These are phyloP conservation scores for Meloidogyne exigua DNA, from an alignment of 1,140 invertebrate species.

Conservation along the genomic window DNA sequence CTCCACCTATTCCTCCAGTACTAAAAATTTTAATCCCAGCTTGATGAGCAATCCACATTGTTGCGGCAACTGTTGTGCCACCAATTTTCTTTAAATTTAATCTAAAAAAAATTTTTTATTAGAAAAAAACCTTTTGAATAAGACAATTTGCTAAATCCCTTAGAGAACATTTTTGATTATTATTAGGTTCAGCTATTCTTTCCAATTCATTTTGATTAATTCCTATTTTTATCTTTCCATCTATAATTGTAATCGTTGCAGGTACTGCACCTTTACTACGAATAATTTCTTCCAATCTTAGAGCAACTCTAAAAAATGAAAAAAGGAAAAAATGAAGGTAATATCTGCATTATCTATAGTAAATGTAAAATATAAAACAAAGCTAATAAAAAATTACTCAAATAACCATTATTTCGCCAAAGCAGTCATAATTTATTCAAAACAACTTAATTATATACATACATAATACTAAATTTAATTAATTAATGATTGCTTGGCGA, in stretches of 20 bases:
- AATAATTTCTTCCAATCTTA: slow-evolving; percentile 78
- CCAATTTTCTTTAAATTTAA: slow-evolving; percentile 74
- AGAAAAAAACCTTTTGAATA: slow-evolving; percentile 42
- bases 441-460: too few relatives aligned
- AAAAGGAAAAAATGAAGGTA: too few relatives aligned
- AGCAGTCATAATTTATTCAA: too few relatives aligned
- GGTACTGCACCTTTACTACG: slow-evolving; percentile 77
- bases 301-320: slow-evolving; percentile 71
- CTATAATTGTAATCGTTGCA: slow-evolving; percentile 84
- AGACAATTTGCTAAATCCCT: slow-evolving; percentile 80
- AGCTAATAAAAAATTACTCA: too few relatives aligned
- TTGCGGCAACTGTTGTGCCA: slow-evolving; percentile 92
- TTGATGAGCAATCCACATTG: slow-evolving; percentile 78
- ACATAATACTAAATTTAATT: too few relatives aligned
- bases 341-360: too few relatives aligned
- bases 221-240: slow-evolving; percentile 81
- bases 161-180: slow-evolving; percentile 76
- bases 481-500: too few relatives aligned
- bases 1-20: slow-evolving; percentile 86
- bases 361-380: too few relatives aligned
- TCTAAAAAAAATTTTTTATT: slow-evolving; percentile 40
- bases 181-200: slow-evolving; percentile 61
- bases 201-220: slow-evolving; percentile 65
- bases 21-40: slow-evolving; percentile 87
- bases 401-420: too few relatives aligned